phyloP scores from a whole-genome alignment of 2,797 vertebrate genomes.

The Euthynnus affinis region DNA sequence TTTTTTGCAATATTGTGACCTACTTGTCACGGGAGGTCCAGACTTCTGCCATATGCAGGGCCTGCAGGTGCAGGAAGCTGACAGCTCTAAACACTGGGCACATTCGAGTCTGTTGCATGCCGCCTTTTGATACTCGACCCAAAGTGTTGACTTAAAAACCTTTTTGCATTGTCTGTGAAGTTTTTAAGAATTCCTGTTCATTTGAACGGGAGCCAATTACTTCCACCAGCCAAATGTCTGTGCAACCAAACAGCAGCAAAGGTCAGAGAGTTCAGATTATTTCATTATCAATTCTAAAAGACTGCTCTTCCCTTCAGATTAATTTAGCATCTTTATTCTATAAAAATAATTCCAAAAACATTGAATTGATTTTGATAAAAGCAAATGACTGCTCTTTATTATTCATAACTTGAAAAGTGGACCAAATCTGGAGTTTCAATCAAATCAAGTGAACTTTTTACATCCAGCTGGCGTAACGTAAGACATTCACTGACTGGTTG shows the following conservation, averaged over 20 bases:
- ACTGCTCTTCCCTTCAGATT: background rate
- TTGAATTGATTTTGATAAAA: slow-evolving; percentile 13
- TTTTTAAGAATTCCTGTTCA: slow-evolving; percentile 44
- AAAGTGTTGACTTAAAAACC: slow-evolving; percentile 52
- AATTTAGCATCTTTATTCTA: background rate
- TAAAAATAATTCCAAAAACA: background rate
- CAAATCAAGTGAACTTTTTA: slow-evolving; percentile 3
- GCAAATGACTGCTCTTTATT: background rate
- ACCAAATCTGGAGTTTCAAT: slow-evolving; percentile 13
- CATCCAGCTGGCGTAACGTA: slow-evolving; percentile 19
- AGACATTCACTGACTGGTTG: slow-evolving; percentile 26
- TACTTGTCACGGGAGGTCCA: slow-evolving; percentile 75
- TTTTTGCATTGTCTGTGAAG: slow-evolving; percentile 57
- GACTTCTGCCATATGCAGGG: slow-evolving; percentile 71
- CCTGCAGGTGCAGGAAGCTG: slow-evolving; percentile 79
- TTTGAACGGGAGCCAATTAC: slow-evolving; percentile 38
- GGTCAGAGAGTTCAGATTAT: slow-evolving; percentile 25
- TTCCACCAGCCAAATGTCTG: slow-evolving; percentile 40
- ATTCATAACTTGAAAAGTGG: background rate
- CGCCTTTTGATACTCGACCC: slow-evolving; percentile 55
- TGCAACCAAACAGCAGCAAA: slow-evolving; percentile 25
- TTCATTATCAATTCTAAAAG: background rate
- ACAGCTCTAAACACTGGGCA: slow-evolving; percentile 52
- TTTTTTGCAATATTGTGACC: slow-evolving; percentile 68
- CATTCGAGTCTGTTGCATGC: slow-evolving; percentile 34